Base-by-base conservation (phyloP, 2,888 invertebrate species). In the Epiblema foenella region DNA sequence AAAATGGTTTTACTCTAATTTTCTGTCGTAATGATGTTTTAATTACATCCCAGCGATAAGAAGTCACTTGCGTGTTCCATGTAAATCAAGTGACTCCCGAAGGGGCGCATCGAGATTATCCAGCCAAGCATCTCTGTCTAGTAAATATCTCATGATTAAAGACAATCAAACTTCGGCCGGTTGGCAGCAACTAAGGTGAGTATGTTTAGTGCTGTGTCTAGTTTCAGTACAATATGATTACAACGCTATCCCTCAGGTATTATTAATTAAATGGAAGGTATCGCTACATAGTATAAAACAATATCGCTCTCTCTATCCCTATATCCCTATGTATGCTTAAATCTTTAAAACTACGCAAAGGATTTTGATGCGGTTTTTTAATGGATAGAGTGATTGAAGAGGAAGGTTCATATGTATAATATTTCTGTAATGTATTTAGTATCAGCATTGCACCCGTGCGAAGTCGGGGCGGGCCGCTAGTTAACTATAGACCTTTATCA, bases 11-110 rank as follows among this genome's bases (percentile, higher is more conserved):
- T 24, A 24, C 2, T 4, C 24, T 37, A 39, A 2, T 39, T 37
- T 49, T 63, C 9, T 24, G n/a, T 8, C 57, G 17, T 51, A 51
- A 51, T 59, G 57, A 24, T 57, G 65, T 39, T 66, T 59, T 70
- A 60, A 70, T 52, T 59, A 17, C 9, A 10, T 54, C n/a, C 9
- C 18, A 58, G 33, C 64, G 58, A 46, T 65, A 60, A 70, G 42
- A 20, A 54, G n/a, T 37, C 12, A 46, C 46, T 70, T 60, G 70
- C 70, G 65, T 70, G 70, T 33, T 37, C 33, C 29, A 49, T 37
- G 52, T 12, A 17, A 10, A 64, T 69, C 37, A 70, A 29, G 46
- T 29, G 20, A 11, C 58, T 66, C 70, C 54, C 65, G 17, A 24
- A 59, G 65, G 70, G 17, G 15, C 52, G 17, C 52, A 52, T 56